Percentiles rank a stretch among this genome's conserved stretches.
Conservation (phyloP, 2,797 vertebrate species). For the Lemur catta region DNA sequence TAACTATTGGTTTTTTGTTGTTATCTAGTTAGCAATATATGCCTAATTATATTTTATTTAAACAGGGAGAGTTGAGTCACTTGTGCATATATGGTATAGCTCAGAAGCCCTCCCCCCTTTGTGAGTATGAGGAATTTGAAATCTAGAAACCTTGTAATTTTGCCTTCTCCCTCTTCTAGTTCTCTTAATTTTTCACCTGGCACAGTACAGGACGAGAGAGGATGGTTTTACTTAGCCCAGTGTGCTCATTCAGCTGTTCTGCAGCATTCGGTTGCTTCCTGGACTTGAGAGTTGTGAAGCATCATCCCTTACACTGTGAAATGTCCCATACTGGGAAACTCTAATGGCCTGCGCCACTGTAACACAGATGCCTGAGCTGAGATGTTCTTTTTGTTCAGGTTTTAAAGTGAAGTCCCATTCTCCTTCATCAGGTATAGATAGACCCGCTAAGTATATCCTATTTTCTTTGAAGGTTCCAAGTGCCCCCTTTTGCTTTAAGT, state of each 20-base stretch:
- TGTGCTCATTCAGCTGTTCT: background rate
- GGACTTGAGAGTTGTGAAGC: no score
- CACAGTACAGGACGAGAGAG: background rate
- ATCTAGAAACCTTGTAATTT: background rate
- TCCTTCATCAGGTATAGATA: background rate
- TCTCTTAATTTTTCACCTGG: background rate
- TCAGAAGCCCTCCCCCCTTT: background rate
- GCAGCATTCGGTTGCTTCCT: background rate
- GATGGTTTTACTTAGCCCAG: background rate
- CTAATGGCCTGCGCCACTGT: accelerated
- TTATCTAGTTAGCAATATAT: background rate
- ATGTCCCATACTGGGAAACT: background rate
- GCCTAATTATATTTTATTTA: background rate
- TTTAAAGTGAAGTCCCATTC: background rate
- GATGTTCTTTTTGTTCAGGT: background rate
- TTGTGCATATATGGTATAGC: background rate
- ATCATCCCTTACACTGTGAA: background rate
- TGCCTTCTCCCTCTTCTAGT: background rate
- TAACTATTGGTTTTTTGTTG: background rate
- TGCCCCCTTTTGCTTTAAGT: background rate
- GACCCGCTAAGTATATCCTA: background rate
- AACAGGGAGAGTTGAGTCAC: background rate
- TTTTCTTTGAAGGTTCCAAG: background rate
- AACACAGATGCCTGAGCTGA: background rate
- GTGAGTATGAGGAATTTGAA: background rate